These are phyloP conservation scores for Cossypha heuglini DNA, from an alignment of 2,797 vertebrate species.

Conservation along the genomic window DNA sequence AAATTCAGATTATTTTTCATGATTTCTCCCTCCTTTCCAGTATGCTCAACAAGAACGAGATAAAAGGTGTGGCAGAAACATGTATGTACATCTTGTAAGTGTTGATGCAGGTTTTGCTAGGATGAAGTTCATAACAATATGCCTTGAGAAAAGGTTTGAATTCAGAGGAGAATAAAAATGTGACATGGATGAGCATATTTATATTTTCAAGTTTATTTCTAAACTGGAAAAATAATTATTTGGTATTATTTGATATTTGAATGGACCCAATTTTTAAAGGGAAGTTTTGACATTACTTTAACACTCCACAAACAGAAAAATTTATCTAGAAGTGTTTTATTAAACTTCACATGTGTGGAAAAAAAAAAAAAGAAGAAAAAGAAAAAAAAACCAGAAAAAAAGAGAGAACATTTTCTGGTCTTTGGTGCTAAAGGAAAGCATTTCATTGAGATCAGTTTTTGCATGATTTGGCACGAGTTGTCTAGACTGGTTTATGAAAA, in stretches of 20 bases:
- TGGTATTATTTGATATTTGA: neutral
- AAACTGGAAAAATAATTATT: neutral
- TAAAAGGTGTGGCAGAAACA: neutral
- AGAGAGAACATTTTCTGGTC: constrained; percentile 42
- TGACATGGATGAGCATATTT: neutral
- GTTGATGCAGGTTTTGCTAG: neutral
- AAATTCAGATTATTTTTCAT: constrained; percentile 34
- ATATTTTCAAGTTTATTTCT: neutral
- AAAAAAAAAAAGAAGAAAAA: neutral
- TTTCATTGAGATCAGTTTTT: constrained; percentile 74
- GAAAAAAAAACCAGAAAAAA: too few species aligned
- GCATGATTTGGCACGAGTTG: constrained; percentile 75
- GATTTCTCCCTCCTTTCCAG: neutral
- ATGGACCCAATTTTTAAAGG: neutral
- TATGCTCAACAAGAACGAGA: constrained; percentile 31
- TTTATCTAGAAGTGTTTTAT: constrained; percentile 69
- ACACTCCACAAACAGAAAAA: neutral
- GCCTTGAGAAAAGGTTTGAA: constrained; percentile 2
- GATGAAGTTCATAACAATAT: neutral
- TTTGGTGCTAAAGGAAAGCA: constrained; percentile 63
- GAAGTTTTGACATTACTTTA: neutral
- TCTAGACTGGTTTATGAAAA: constrained; percentile 81
- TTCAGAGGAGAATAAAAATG: neutral
- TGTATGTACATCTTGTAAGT: neutral
- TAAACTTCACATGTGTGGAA: neutral